These are phyloP conservation scores for Saccostrea cuccullata DNA, from an alignment of 1,140 invertebrate species.

Conservation along the genomic window DNA sequence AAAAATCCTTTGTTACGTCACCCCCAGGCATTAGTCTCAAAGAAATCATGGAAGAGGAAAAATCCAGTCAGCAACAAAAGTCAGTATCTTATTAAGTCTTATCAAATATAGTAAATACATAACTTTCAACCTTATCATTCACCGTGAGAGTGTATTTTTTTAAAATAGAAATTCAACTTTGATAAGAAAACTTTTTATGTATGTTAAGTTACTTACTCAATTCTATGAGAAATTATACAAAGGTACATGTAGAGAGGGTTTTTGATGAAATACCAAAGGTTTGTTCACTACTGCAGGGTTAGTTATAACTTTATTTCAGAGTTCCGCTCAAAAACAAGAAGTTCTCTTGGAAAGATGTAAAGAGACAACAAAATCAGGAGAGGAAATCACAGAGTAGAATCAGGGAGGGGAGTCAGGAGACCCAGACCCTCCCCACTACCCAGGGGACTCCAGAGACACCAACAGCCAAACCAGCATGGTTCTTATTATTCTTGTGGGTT, in stretches of 20 bases:
- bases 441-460: background rate
- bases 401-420: slow-evolving; percentile 37
- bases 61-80: background rate
- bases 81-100: background rate
- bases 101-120: too few relatives aligned
- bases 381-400: slow-evolving; percentile 15
- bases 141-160: too few relatives aligned
- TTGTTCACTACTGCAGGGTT: too few relatives aligned
- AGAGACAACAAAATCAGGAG: slow-evolving; percentile 63
- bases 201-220: too few relatives aligned
- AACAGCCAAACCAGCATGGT: background rate
- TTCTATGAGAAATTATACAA: too few relatives aligned
- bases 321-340: slow-evolving; percentile 41
- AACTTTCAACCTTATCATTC: too few relatives aligned
- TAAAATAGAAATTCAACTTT: too few relatives aligned
- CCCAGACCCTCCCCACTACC: background rate
- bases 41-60: slow-evolving; percentile 68
- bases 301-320: background rate
- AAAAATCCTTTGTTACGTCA: background rate
- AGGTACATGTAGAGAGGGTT: too few relatives aligned
- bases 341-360: slow-evolving; percentile 72
- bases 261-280: too few relatives aligned
- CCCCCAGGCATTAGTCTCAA: slow-evolving; percentile 57
- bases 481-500: slow-evolving; percentile 13
- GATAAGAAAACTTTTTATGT: too few relatives aligned